phyloP scores from a whole-genome alignment of 1,140 invertebrate species.

The Habropoda laboriosa region DNA sequence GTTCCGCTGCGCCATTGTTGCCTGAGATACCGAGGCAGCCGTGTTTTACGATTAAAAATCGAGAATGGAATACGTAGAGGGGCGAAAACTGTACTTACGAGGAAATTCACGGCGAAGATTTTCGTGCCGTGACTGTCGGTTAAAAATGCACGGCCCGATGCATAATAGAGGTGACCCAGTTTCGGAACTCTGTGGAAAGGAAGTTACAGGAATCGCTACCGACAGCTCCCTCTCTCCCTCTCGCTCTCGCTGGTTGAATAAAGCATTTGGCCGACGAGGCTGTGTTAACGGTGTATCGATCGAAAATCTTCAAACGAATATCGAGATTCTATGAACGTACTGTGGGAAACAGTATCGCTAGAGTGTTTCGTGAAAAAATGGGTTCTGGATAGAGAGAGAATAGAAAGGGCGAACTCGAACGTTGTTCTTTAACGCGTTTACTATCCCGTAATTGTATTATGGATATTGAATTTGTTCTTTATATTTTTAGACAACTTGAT shows the following conservation, averaged over 20 bases:
- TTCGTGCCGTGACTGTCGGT: not conserved
- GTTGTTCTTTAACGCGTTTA: no score
- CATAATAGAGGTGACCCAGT: constrained; percentile 31
- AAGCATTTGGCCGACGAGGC: not conserved
- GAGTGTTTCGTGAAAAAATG: no score
- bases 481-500: no score
- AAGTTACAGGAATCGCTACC: constrained; percentile 1
- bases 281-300: constrained; percentile 10
- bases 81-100: constrained; percentile 16
- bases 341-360: not conserved
- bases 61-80: constrained; percentile 16
- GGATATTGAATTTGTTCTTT: no score
- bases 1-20: constrained; percentile 45
- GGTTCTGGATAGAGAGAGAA: no score
- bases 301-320: not conserved
- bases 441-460: no score
- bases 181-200: not conserved
- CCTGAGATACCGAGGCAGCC: constrained; percentile 28
- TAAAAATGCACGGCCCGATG: constrained; percentile 21
- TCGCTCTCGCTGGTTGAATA: no score
- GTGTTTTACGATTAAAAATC: constrained; percentile 57
- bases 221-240: not conserved
- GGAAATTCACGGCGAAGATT: constrained; percentile 37
- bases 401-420: no score
- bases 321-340: no score